Evolutionary conservation across 2,797 vertebrate genomes (phyloP).

Genomic region (Vultur gryphus): DNA sequence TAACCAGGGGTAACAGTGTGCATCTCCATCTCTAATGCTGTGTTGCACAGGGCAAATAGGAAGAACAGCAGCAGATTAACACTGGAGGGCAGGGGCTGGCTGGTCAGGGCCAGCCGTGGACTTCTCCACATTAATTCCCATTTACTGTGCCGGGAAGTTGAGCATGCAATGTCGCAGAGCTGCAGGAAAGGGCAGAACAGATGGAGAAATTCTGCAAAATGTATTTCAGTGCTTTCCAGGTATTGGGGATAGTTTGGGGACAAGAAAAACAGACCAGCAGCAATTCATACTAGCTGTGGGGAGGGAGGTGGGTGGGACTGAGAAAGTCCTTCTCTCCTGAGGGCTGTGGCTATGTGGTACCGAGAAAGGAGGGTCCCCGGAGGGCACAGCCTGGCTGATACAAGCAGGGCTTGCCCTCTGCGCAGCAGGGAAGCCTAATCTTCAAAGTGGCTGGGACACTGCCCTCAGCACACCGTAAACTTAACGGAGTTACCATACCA

Average conservation of each 20-base stretch:
- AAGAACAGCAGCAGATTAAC: not conserved
- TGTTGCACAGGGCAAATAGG: not conserved
- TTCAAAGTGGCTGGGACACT: not conserved
- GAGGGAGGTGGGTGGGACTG: not conserved
- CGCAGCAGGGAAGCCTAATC: not conserved
- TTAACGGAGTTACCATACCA: not conserved
- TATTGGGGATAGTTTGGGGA: not conserved
- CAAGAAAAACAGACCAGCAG: not conserved
- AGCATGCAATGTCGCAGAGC: not conserved
- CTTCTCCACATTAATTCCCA: not conserved
- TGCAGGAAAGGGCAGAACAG: not conserved
- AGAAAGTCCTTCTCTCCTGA: not conserved
- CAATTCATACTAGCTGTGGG: fast-evolving
- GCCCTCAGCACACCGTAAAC: not conserved
- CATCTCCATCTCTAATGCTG: not conserved
- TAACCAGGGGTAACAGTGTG: not conserved
- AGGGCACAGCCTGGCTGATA: not conserved
- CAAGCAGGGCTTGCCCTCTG: not conserved
- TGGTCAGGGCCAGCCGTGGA: not conserved
- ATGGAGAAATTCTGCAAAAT: not conserved
- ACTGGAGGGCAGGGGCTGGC: not conserved
- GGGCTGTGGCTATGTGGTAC: fast-evolving
- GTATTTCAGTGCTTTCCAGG: not conserved
- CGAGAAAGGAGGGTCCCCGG: fast-evolving
- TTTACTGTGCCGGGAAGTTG: not conserved